A percentile compares a stretch with the other conserved stretches of the same genome.
These are phyloP conservation scores for Asteroscopus sphinx DNA, from an alignment of 2,888 invertebrate species.

Conservation along the genomic window DNA sequence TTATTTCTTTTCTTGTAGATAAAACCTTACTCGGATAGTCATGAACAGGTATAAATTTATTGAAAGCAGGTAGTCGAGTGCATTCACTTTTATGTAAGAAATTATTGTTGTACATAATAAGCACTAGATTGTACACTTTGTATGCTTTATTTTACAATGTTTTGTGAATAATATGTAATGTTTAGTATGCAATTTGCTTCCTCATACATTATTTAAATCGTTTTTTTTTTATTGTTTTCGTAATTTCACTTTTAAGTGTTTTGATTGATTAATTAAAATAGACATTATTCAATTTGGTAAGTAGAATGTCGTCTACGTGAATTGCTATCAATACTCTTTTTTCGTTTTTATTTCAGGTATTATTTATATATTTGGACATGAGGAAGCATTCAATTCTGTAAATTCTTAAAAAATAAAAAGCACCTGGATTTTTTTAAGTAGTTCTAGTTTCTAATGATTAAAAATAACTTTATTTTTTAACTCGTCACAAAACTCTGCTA, in stretches of 20 bases:
- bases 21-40: constrained; percentile 89
- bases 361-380: constrained; percentile 37
- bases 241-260: constrained; percentile 6
- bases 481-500: constrained; percentile 60
- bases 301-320: constrained; percentile 27
- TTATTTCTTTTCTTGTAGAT: constrained; percentile 87
- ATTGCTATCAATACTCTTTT: constrained; percentile 17
- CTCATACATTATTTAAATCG: constrained; percentile 55
- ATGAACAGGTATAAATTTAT: constrained; percentile 85
- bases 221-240: constrained; percentile 13
- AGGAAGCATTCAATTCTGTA: constrained; percentile 56
- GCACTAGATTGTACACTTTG: constrained; percentile 59
- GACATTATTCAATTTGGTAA: constrained; percentile 32
- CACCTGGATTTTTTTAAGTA: constrained; percentile 47
- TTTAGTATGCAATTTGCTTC: constrained; percentile 62
- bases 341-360: constrained; percentile 39
- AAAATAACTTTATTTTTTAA: constrained; percentile 19
- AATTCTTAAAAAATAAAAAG: constrained; percentile 36
- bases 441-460: constrained; percentile 44
- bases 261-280: constrained; percentile 7
- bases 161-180: constrained; percentile 51
- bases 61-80: constrained; percentile 79
- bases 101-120: constrained; percentile 66
- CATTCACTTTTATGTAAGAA: constrained; percentile 72
- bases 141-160: constrained; percentile 61